Base-by-base conservation (phyloP, 2,113 vertebrate genomes). In the Gadus macrocephalus region DNA sequence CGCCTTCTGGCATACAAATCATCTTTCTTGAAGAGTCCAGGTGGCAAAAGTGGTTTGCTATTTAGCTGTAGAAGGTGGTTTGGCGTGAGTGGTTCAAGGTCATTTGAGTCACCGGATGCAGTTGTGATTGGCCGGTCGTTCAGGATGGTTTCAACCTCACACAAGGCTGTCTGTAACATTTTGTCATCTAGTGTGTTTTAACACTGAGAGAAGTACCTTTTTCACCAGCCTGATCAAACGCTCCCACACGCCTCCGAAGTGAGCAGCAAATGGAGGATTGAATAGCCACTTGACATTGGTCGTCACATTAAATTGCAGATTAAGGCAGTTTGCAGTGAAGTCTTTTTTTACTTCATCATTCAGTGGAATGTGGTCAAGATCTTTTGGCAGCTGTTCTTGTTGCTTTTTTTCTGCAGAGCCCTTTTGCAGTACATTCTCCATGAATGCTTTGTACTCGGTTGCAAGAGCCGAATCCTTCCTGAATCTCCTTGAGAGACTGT, bases 231-330 rank as follows among this genome's bases (percentile, higher is more conserved):
- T 3, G 31, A 76, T 71, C 15, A 71, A 27, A 2, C 49, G 35
- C 16, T 74, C 53, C 67, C 61, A 69, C 11, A 74, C 15, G 25
- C 53, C 61, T 11, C 61, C 60, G 9, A 49, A 15, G 15, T 74
- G 72, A n/a, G 42, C 38, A 15, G 12, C 66, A 17, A 22, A 14
- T 6, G 31, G 64, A 20, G 66, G 73, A 20, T 74, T 74, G 14
- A 74, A 74, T 15, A 14, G 49, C 67, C 67, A 64, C n/a, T 64
- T 66, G 8, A 75, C n/a, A 38, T 42, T n/a, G n/a, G n/a, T n/a
- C n/a, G n/a, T n/a, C n/a, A n/a, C n/a, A n/a, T n/a, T n/a, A n/a
- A n/a, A n/a, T n/a, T n/a, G n/a, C n/a, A n/a, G n/a, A n/a, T n/a
- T n/a, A n/a, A n/a, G n/a, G n/a, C n/a, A n/a, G n/a, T n/a, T n/a